Conservation (phyloP, 2,797 vertebrate genomes). For the Lindbergichthys nudifrons region DNA sequence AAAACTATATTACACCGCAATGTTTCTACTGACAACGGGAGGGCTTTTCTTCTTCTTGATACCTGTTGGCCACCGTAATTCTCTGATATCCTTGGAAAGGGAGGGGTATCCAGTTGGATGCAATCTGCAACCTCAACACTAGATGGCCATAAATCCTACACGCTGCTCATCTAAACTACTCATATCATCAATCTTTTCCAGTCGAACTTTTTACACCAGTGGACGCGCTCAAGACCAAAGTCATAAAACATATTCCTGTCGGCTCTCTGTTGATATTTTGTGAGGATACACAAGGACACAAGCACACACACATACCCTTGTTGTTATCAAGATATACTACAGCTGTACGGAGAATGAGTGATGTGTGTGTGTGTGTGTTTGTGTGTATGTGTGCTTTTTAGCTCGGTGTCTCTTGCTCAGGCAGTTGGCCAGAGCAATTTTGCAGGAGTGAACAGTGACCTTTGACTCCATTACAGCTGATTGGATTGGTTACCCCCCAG, state of each 20-base stretch:
- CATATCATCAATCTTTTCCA: conserved; percentile 43
- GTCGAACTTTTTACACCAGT: conserved; percentile 9
- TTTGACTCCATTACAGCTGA: conserved; percentile 83
- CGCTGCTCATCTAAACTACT: not conserved
- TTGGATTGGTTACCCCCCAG: conserved; percentile 75
- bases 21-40: too few relatives aligned
- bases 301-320: conserved; percentile 9
- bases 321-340: conserved; percentile 65
- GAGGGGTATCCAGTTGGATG: too few relatives aligned
- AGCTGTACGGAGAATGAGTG: conserved; percentile 43
- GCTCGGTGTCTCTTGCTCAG: conserved; percentile 54
- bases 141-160: too few relatives aligned
- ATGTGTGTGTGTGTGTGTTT: conserved; percentile 30
- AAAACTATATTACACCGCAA: too few relatives aligned
- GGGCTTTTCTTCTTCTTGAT: too few relatives aligned
- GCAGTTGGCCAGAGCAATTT: conserved; percentile 65
- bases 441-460: conserved; percentile 79
- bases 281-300: conserved; percentile 56
- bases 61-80: too few relatives aligned
- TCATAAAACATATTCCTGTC: conserved; percentile 32
- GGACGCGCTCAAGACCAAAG: conserved; percentile 30
- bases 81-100: too few relatives aligned
- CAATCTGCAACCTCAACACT: too few relatives aligned
- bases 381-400: conserved; percentile 36
- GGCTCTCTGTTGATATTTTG: conserved; percentile 39